Base-by-base conservation (phyloP, 2,113 vertebrate species). In the Brevimyrus niger region DNA sequence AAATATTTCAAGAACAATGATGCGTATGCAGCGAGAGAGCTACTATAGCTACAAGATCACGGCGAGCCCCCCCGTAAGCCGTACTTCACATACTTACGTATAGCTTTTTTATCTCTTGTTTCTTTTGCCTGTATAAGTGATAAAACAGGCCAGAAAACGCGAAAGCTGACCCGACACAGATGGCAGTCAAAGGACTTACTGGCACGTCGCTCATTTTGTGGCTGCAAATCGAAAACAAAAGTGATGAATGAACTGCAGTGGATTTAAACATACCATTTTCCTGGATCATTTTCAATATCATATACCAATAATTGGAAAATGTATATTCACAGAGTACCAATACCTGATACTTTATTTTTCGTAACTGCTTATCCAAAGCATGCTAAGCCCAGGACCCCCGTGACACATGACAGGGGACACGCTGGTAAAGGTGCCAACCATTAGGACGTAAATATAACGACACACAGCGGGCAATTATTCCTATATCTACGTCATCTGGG, bases 91-190 rank as follows among this genome's bases (percentile, higher is more conserved):
- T 80, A 85, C 55, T 88, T 50, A 88, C 87, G 13, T 76, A 19
- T n/a, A 88, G 58, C 44, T 48, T 73, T 73, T 76, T n/a, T 15
- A 88, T 69, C 31, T 88, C 87, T 8, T 27, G 42, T 73, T 76
- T 88, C 61, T 88, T 88, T 44, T 83, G 13, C 69, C 50, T 47
- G 73, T 89, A 46, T 53, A 89, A 91, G 31, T 92, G 91, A 89
- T 96, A 96, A 88, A 96, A 96, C 4, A 96, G 65, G 1, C 93
- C 91, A 4, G 96, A 95, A 86, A 95, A 94, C 2, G 93, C 95
- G 21, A 96, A 94, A 80, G 94, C 95, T 87, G 95, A 94, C 0
- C 96, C 96, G 1, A 92, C 88, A 9, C 95, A 95, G 5, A 96
- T 82, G 53, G 94, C 10, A 23, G 95, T 92, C 90, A 95, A 55